Evolutionary conservation across 2,113 vertebrate species (phyloP), one percentile per base, ranked within the genome.

Genomic region (Sporophila hypoxantha): DNA sequence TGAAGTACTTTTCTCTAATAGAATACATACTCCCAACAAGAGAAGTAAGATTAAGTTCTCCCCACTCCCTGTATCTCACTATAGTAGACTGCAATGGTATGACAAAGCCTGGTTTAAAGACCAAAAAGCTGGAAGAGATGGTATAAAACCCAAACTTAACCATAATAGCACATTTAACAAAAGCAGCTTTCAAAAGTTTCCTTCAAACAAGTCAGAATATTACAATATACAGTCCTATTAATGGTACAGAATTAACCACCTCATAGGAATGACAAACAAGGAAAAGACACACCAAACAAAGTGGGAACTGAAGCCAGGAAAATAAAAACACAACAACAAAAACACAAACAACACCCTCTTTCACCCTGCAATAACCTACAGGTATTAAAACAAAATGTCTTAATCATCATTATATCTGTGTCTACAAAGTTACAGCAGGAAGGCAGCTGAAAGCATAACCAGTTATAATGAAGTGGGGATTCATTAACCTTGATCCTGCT

Each of bases 401-500:
- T 68, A 47, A 86, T 52, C 27, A 39, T 87, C 17, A 20, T 18
- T 30, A 52, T 55, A 47, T 87, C 89, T 62, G 85, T 49, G 26
- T 20, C 74, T 46, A 84, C 39, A 79, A 88, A 94, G 52, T 73
- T 85, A 92, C 14, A 85, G 82, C 10, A 84, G 50, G 76, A 90
- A 93, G 70, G 59, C 69, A 85, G 70, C 49, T 85, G 90, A 88
- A 95, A 89, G 57, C 53, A 93, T 39, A 90, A 65, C 34, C 23
- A 56, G 86, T 71, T 93, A 71, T 87, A 90, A 94, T 92, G 73
- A 95, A 94, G 88, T 42, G 56, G 83, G 75, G 81, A 88, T 88
- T 96, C 89, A 96, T 95, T 95, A 91, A 99, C 99, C 99, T 98
- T 99, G 99, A 95, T 99, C 99, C 87, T 98, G 99, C 57, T 99